phyloP scores from a whole-genome alignment of 1,140 invertebrate species.

The Trachelipus rathkii region DNA sequence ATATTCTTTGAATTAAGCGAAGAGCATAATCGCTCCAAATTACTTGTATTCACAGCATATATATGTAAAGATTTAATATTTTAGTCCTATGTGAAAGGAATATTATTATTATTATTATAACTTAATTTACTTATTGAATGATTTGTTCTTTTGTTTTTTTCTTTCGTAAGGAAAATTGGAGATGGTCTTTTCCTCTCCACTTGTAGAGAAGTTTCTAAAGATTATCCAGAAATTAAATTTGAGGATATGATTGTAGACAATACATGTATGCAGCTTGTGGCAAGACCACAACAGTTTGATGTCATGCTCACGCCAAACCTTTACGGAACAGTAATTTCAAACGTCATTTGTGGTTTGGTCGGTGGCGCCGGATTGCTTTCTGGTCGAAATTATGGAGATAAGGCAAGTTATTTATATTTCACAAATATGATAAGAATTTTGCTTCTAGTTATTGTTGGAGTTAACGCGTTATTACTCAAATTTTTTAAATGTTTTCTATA shows the following conservation, averaged over 20 bases:
- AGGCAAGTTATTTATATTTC: no score
- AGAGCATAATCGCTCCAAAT: no score
- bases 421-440: no score
- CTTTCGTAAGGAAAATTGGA: slow-evolving; percentile 70
- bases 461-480: no score
- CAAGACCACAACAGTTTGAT: slow-evolving; percentile 95
- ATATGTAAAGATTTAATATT: no score
- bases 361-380: slow-evolving; percentile 94
- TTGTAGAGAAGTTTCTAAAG: slow-evolving; percentile 78
- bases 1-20: no score
- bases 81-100: no score
- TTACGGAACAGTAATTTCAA: slow-evolving; percentile 96
- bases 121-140: not conserved
- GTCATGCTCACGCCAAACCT: slow-evolving; percentile 97
- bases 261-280: slow-evolving; percentile 94
- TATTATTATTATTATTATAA: no score
- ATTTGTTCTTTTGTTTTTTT: not conserved
- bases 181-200: slow-evolving; percentile 92
- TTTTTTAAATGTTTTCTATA: no score
- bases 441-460: no score
- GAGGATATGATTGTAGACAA: slow-evolving; percentile 98
- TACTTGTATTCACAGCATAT: no score
- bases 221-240: slow-evolving; percentile 92
- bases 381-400: slow-evolving; percentile 92
- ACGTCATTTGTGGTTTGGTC: slow-evolving; percentile 92